Percentiles rank a stretch among this genome's conserved stretches.
Evolutionary conservation across 2,888 invertebrate species (phyloP).

Genomic region (Amaurobius ferox): DNA sequence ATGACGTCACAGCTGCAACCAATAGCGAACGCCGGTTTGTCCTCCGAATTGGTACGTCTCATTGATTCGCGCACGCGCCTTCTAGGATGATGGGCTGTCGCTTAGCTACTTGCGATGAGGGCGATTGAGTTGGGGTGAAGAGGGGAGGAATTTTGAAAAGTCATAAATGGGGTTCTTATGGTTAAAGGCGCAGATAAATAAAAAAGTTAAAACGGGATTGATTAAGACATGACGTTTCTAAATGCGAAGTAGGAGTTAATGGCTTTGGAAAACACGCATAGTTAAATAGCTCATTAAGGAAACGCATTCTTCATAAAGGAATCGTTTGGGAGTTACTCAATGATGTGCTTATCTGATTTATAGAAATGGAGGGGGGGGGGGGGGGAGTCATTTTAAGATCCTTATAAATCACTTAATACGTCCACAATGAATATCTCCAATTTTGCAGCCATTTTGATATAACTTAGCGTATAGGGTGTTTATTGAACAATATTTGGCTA

Average conservation of each 20-base stretch:
- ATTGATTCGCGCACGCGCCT: conserved; percentile 70
- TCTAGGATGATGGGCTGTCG: conserved; percentile 27
- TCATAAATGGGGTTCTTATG: too few relatives aligned
- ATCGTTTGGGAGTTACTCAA: background rate
- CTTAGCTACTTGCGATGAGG: conserved; percentile 10
- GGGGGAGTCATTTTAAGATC: too few relatives aligned
- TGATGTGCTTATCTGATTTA: background rate
- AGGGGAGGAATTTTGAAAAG: background rate
- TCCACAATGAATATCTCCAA: too few relatives aligned
- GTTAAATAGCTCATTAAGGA: conserved; percentile 1
- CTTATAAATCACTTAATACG: too few relatives aligned
- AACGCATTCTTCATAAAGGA: too few relatives aligned
- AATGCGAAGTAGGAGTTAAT: conserved; percentile 14
- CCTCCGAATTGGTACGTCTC: conserved; percentile 70
- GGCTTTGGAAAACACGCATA: background rate
- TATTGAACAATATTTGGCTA: too few relatives aligned
- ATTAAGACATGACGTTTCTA: conserved; percentile 16
- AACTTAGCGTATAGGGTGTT: too few relatives aligned
- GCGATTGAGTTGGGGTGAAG: background rate
- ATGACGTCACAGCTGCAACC: conserved; percentile 74
- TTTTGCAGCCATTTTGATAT: too few relatives aligned
- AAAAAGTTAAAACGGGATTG: background rate
- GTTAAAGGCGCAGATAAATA: too few relatives aligned
- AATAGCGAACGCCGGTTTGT: conserved; percentile 67
- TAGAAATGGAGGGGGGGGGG: background rate